Evolutionary conservation across 2,113 vertebrate genomes (phyloP).

Genomic region (Cryptoleucopteryx plumbea): DNA sequence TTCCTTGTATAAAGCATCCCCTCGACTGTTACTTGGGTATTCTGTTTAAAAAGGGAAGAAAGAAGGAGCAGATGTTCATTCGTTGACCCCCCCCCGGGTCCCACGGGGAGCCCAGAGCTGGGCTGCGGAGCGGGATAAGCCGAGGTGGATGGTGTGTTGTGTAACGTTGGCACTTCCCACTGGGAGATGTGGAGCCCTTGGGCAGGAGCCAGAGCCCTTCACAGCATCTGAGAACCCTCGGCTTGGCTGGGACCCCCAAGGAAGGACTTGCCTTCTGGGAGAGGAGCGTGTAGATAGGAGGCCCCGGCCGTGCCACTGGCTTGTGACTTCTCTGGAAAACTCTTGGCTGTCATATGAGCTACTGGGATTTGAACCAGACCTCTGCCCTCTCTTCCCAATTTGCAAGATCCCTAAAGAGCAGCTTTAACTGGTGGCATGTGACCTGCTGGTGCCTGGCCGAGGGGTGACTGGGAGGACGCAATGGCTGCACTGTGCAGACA

Average conservation of each 20-base stretch:
- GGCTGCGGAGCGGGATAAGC: background rate
- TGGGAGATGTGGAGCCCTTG: background rate
- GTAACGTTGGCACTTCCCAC: background rate
- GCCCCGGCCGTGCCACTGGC: rapidly evolving
- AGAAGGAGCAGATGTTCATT: background rate
- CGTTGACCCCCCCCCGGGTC: background rate
- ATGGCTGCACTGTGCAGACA: background rate
- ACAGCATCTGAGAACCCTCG: background rate
- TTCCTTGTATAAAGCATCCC: background rate
- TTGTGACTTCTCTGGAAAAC: background rate
- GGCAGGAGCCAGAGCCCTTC: background rate
- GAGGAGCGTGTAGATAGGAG: background rate
- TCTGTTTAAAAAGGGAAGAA: background rate
- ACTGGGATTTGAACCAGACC: background rate
- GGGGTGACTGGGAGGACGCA: background rate
- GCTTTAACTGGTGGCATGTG: background rate
- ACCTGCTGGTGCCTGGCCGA: background rate
- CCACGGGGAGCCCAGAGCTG: rapidly evolving
- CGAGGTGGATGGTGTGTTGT: rapidly evolving
- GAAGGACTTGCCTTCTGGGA: background rate
- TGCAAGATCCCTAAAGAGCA: background rate
- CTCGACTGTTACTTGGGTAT: background rate
- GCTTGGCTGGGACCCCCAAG: too few species aligned
- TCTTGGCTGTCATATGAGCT: background rate
- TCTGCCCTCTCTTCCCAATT: background rate